Base-by-base conservation (phyloP, 2,888 invertebrate genomes). In the Lampropteryx suffumata region DNA sequence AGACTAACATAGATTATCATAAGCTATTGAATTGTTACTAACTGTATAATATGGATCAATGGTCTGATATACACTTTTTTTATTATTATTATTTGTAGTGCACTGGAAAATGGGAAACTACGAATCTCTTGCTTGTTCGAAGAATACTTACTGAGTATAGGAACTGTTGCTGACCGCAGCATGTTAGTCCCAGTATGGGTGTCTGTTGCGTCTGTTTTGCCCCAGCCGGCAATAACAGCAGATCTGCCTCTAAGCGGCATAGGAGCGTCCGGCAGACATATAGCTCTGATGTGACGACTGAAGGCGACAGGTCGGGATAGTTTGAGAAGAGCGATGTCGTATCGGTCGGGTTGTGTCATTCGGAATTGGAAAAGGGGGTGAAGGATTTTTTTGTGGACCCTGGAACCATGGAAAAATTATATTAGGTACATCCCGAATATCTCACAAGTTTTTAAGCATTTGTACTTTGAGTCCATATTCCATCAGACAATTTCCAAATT, bases 351-450 rank as follows among this genome's bases (percentile, higher is more conserved):
- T 67, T 96, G 96, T 0, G 96, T 96, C 73, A 94, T 92, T 6
- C 95, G 93, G 73, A 94, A 96, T 71, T 95, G 93, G 76, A 96
- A 96, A 21, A 93, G 91, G 0, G 96, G 96, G 76, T 96, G 96
- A 2, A 96, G 92, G 48, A 95, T 92, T 75, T 95, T 94, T 65
- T 94, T 93, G 48, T 92, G 82, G 1, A 96, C 94, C 48, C 94
- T 90, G 81, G 0, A 57, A 61, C 5, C 28, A 37, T 53, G 13
- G 24, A n/a, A n/a, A n/a, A n/a, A n/a, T n/a, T n/a, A n/a, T n/a
- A n/a, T n/a, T n/a, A n/a, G n/a, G n/a, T n/a, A n/a, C n/a, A n/a
- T n/a, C n/a, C n/a, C n/a, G n/a, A n/a, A n/a, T n/a, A n/a, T n/a
- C n/a, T n/a, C n/a, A n/a, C n/a, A n/a, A n/a, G n/a, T n/a, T n/a